Evolutionary conservation across 2,888 invertebrate genomes (phyloP).

Genomic region (Panzeria rudis): DNA sequence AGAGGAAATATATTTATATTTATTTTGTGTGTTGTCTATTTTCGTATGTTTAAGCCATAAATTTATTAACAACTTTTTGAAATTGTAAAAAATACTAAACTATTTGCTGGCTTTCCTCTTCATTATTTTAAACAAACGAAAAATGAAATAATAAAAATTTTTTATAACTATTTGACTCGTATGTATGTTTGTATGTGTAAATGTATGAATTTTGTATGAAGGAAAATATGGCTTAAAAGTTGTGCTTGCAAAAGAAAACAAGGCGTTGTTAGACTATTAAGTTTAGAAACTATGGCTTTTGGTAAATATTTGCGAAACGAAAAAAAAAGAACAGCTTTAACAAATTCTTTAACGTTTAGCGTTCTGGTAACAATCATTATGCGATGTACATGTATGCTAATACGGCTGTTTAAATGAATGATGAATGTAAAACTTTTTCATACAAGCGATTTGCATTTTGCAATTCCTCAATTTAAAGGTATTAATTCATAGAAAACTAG

Average conservation of each 20-base stretch:
- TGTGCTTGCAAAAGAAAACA: slow-evolving; percentile 27
- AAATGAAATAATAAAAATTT: slow-evolving; percentile 53
- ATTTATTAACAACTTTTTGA: slow-evolving; percentile 73
- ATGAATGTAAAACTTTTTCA: slow-evolving; percentile 45
- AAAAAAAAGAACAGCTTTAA: slow-evolving; percentile 33
- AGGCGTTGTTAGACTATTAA: slow-evolving; percentile 73
- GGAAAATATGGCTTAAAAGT: slow-evolving; percentile 21
- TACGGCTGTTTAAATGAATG: slow-evolving; percentile 38
- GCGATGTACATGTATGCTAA: slow-evolving; percentile 6
- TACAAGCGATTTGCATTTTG: slow-evolving; percentile 21
- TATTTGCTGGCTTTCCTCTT: slow-evolving; percentile 46
- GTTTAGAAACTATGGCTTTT: slow-evolving; percentile 68
- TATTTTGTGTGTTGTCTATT: slow-evolving; percentile 42
- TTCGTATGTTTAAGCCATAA: slow-evolving; percentile 71
- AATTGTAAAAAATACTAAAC: slow-evolving; percentile 62
- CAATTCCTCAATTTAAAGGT: slow-evolving; percentile 6
- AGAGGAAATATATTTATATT: slow-evolving; percentile 37
- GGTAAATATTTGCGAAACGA: slow-evolving; percentile 63
- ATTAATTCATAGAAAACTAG: slow-evolving; percentile 13
- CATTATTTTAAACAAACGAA: slow-evolving; percentile 44
- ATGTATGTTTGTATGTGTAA: slow-evolving; percentile 21
- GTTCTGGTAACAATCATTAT: slow-evolving; percentile 42
- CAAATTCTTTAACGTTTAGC: slow-evolving; percentile 61
- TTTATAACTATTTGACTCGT: slow-evolving; percentile 29
- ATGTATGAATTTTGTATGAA: slow-evolving; percentile 15